These are phyloP conservation scores for Octonoba sinensis DNA, from an alignment of 2,888 invertebrate genomes.

Conservation along the genomic window DNA sequence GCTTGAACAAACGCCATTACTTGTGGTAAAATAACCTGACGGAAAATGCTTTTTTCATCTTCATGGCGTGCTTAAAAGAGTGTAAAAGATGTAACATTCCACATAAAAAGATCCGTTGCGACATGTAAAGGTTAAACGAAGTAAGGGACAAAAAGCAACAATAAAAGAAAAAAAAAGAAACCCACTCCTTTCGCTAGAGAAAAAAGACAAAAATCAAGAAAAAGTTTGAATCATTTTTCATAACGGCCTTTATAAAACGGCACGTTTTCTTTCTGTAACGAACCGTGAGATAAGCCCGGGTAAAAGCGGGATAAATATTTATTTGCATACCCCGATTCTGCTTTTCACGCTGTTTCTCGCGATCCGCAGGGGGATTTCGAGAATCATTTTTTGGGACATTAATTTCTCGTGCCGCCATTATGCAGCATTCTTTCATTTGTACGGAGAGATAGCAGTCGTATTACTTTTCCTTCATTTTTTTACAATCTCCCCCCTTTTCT, in stretches of 20 bases:
- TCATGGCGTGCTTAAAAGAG: neutral
- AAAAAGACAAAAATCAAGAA: neutral
- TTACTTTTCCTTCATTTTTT: neutral
- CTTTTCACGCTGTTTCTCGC: neutral
- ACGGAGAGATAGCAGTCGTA: neutral
- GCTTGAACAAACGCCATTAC: too few relatives aligned
- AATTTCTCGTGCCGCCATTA: slow-evolving; percentile 50
- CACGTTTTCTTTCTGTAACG: slow-evolving; percentile 27
- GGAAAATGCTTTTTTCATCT: neutral
- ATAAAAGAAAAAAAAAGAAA: too few relatives aligned
- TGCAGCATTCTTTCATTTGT: neutral
- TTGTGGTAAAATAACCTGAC: too few relatives aligned
- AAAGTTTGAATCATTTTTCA: slow-evolving; percentile 10
- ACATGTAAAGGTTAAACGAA: slow-evolving; percentile 5
- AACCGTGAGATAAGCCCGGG: neutral
- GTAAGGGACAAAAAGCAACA: neutral
- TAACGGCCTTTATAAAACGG: slow-evolving; percentile 24
- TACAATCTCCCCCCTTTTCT: neutral
- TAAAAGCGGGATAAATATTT: slow-evolving; percentile 31
- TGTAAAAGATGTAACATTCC: neutral
- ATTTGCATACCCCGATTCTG: slow-evolving; percentile 30
- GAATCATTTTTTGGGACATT: slow-evolving; percentile 51
- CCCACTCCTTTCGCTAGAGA: too few relatives aligned
- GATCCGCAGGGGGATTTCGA: slow-evolving; percentile 14
- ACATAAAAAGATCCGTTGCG: neutral